Evolutionary conservation across 2,797 vertebrate genomes (phyloP).

Genomic region (Hippopotamyrus pictus): DNA sequence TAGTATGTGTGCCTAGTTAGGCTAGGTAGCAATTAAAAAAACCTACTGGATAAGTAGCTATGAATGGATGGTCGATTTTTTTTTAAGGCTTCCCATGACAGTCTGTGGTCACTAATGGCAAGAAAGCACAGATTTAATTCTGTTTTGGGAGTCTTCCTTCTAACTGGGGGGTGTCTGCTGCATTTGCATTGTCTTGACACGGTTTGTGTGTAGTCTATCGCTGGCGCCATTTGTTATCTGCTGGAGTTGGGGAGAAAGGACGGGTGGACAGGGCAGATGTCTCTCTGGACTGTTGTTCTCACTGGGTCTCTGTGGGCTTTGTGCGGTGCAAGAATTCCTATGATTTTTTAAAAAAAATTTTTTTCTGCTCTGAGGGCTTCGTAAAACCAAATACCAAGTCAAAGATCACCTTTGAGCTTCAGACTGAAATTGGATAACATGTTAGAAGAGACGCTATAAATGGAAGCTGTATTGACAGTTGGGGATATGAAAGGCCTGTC

Average conservation of each 20-base stretch:
- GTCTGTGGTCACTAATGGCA: not conserved
- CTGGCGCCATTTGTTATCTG: slow-evolving; percentile 43
- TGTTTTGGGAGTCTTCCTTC: not conserved
- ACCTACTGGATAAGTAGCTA: not conserved
- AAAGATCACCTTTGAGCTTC: not conserved
- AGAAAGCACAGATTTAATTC: not conserved
- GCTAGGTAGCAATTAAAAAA: not conserved
- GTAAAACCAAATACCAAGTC: not conserved
- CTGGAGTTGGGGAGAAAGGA: slow-evolving; percentile 51
- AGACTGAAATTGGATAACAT: not conserved
- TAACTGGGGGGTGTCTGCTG: slow-evolving; percentile 28
- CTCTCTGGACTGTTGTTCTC: not conserved
- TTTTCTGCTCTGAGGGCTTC: not conserved
- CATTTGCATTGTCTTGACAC: slow-evolving; percentile 38
- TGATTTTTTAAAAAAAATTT: too few relatives aligned
- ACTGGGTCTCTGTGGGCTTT: not conserved
- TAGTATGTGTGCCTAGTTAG: not conserved
- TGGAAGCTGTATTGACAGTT: not conserved
- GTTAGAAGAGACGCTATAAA: not conserved
- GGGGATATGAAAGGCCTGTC: not conserved
- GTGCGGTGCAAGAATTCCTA: not conserved
- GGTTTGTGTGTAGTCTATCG: slow-evolving; percentile 17
- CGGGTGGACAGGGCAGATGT: not conserved
- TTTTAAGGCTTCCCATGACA: not conserved
- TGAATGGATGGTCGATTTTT: not conserved